A percentile compares a stretch with the other conserved stretches of the same genome.
phyloP scores from a whole-genome alignment of 2,888 invertebrate genomes.

The Disparrhopalites patrizii region DNA sequence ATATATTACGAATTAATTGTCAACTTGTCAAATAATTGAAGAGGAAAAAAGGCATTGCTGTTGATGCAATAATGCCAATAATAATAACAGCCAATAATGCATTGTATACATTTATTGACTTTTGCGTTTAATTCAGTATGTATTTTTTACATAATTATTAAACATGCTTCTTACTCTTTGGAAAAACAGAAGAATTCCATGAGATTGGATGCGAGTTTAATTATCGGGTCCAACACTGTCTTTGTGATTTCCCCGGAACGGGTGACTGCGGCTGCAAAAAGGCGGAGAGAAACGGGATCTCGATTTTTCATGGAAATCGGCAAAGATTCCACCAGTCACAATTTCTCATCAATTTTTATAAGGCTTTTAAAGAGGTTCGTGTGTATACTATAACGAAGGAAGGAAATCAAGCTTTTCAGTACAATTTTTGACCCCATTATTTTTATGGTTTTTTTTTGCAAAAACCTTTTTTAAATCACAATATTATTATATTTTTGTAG shows the following conservation, averaged over 20 bases:
- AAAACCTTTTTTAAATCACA: background rate
- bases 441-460: background rate
- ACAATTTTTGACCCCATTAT: too few species aligned
- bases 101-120: too few species aligned
- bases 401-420: too few species aligned
- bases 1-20: too few species aligned
- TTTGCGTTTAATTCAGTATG: constrained; percentile 23
- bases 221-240: constrained; percentile 92
- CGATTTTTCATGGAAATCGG: constrained; percentile 82
- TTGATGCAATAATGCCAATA: too few species aligned
- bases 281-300: constrained; percentile 69
- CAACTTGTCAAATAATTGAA: too few species aligned
- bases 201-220: constrained; percentile 82
- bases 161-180: constrained; percentile 14
- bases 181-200: constrained; percentile 57
- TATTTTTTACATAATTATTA: background rate
- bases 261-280: constrained; percentile 58
- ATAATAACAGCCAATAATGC: too few species aligned
- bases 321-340: constrained; percentile 66
- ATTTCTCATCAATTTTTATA: constrained; percentile 8
- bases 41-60: too few species aligned
- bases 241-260: constrained; percentile 69
- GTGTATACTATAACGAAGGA: too few species aligned
- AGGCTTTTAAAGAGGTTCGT: background rate
- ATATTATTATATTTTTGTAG: background rate